Evolutionary conservation across 2,797 vertebrate genomes (phyloP).

Genomic region (Etheostoma nigrum): DNA sequence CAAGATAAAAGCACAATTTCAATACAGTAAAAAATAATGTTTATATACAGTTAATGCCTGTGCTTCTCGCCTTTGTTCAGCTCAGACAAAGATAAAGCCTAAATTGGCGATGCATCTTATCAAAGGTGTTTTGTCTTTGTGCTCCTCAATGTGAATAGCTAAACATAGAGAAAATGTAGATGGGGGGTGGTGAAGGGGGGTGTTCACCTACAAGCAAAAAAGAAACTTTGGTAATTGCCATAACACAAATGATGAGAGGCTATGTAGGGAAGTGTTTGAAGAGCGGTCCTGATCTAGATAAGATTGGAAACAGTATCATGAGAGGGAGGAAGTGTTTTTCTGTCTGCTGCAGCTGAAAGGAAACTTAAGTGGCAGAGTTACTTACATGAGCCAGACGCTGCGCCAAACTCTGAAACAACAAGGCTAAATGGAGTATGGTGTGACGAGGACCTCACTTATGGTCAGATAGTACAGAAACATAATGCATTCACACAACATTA

Average conservation of each 20-base stretch:
- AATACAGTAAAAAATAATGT: conserved; percentile 30
- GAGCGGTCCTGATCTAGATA: conserved; percentile 82
- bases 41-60: conserved; percentile 47
- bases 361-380: conserved; percentile 69
- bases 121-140: conserved; percentile 75
- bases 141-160: conserved; percentile 59
- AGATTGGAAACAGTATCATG: conserved; percentile 81
- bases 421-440: conserved; percentile 44
- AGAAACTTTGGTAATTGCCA: conserved; percentile 80
- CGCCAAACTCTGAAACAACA: conserved; percentile 55
- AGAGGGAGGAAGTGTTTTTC: conserved; percentile 72
- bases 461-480: conserved; percentile 18
- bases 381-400: conserved; percentile 56
- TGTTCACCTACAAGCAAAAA: conserved; percentile 81
- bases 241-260: conserved; percentile 81
- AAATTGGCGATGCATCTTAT: conserved; percentile 69
- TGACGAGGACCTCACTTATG: conserved; percentile 39
- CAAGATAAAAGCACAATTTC: conserved; percentile 39
- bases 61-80: conserved; percentile 59
- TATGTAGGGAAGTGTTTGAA: conserved; percentile 83
- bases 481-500: conserved; percentile 4
- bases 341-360: conserved; percentile 72
- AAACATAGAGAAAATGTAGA: conserved; percentile 63
- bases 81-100: conserved; percentile 62
- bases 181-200: conserved; percentile 26